These are phyloP conservation scores for Bubalus kerabau DNA, from an alignment of 2,113 vertebrate genomes.

Conservation along the genomic window DNA sequence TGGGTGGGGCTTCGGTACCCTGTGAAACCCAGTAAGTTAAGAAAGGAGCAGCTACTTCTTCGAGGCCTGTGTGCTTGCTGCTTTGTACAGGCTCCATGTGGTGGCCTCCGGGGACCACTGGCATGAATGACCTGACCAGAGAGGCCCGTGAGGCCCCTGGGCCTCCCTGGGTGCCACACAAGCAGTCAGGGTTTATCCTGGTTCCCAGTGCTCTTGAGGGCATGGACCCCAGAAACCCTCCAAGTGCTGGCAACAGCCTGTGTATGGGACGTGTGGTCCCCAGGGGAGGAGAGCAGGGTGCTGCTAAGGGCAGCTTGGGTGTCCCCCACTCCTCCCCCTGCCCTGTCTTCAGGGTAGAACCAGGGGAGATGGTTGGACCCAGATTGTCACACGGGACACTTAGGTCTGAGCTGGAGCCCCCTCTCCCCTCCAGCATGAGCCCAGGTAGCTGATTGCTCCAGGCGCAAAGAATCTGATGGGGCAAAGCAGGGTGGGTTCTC, in stretches of 20 bases:
- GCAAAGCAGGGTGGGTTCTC: not conserved
- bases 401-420: not conserved
- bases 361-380: not conserved
- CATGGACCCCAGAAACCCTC: not conserved
- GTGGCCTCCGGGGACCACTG: fast-evolving
- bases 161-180: not conserved
- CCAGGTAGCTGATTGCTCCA: not conserved
- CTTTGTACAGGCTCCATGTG: fast-evolving
- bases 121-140: fast-evolving
- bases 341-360: not conserved
- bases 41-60: not conserved
- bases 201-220: fast-evolving
- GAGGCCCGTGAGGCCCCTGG: not conserved
- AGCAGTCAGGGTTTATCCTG: fast-evolving
- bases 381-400: fast-evolving
- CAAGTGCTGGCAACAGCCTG: not conserved
- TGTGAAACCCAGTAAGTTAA: constrained; percentile 11
- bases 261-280: fast-evolving
- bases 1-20: not conserved
- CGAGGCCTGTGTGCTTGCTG: not conserved
- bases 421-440: no score
- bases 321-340: fast-evolving
- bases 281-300: not conserved
- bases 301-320: not conserved
- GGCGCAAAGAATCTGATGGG: not conserved